Evolutionary conservation across 2,797 vertebrate genomes (phyloP).

Genomic region (Tympanoctomys barrerae): DNA sequence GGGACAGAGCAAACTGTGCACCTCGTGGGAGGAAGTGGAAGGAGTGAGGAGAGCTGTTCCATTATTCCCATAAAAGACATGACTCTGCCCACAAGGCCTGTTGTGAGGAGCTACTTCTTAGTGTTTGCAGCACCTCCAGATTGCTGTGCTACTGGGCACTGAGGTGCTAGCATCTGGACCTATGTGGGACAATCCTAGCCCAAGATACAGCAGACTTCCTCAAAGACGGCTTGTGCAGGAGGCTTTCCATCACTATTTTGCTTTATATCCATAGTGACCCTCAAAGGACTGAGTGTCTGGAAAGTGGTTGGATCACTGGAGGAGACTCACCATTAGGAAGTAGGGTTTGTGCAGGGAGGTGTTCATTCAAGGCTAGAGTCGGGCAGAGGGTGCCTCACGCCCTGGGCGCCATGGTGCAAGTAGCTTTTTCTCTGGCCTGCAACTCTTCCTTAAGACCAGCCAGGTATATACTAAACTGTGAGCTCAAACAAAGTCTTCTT

Average conservation of each 20-base stretch:
- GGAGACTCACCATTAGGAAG: neutral
- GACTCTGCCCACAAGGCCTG: neutral
- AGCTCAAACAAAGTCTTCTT: neutral
- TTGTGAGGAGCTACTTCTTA: neutral
- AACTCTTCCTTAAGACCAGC: neutral
- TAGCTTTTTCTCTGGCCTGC: neutral
- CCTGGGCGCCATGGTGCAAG: neutral
- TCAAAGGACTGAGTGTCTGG: neutral
- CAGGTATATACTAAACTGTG: neutral
- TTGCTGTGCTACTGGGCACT: neutral
- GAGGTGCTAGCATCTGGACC: too few relatives aligned
- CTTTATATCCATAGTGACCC: neutral
- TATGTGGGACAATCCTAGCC: neutral
- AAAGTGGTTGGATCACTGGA: neutral
- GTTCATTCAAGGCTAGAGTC: neutral
- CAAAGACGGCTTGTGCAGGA: neutral
- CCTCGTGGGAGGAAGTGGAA: neutral
- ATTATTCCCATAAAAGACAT: neutral
- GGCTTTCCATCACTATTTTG: neutral
- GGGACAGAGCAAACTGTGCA: neutral
- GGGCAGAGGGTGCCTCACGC: neutral
- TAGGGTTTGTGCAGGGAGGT: too few relatives aligned
- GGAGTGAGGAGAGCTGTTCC: neutral
- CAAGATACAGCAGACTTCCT: neutral
- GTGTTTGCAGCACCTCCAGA: neutral